Evolutionary conservation across 37 sponge, comb jelly and placozoan genomes (phyloP), one percentile per base, ranked within the genome.

Genomic region (Oscarella lobularis): DNA sequence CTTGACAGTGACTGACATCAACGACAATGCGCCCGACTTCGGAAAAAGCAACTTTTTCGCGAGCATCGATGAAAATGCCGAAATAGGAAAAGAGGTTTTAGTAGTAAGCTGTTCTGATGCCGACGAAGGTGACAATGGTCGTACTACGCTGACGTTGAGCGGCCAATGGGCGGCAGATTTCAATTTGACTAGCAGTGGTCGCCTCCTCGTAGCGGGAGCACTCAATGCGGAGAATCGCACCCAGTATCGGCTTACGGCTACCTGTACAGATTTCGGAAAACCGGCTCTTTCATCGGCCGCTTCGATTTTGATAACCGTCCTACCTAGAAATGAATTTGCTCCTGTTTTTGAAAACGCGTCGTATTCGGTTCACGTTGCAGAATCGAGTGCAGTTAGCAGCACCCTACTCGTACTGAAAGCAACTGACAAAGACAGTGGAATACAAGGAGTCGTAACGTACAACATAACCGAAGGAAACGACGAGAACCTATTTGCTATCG

Each of bases 261-360:
- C n/a, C n/a, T 88, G 88, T 39, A 35, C 71, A 2, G 88, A 88
- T 67, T 34, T 38, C 14, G 88, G 85, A 0, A 37, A 5, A 3
- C 85, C 88, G 35, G 67, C 81, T 31, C 79, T 39, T 3, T 79
- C 79, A 35, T n/a, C 79, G 3, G 71, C 77, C 35, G 79, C 77
- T 9, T 40, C 31, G 33, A 38, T 80, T 0, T 29, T 67, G 35
- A 65, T 88, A 31, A 37, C 73, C 2, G 76, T 88, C 20, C 33
- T 36, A 0, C 85, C 88, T n/a, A 68, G 83, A 35, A 84, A 88
- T 67, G 88, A 88, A 60, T 76, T 76, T 40, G 4, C 75, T 0
- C 88, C 88, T 2, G 36, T 32, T 31, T 88, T 88, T 60, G 31
- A 75, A 38, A 31, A 39, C 55, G 9, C 55, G 3, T 38, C 9